Base-by-base conservation (phyloP, 2,797 vertebrate genomes). In the Holocentrus rufus region DNA sequence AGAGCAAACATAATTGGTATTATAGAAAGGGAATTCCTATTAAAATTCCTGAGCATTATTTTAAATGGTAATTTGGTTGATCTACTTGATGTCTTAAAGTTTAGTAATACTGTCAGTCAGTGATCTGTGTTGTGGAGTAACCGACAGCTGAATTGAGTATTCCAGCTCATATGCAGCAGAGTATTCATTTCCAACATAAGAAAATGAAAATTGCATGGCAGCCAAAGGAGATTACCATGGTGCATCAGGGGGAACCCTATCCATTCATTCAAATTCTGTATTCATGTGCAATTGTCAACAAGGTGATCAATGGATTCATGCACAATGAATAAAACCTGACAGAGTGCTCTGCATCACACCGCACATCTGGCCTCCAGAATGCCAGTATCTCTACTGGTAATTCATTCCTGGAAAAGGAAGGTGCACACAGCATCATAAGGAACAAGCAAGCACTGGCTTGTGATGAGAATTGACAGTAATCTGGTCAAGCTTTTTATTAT, bases 11-110 rank as follows among this genome's bases (percentile, higher is more conserved):
- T 63, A 52, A 44, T 47, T 59, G 15, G 57, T 34, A 30, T 44
- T 63, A 47, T 63, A 42, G 20, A 67, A n/a, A 42, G n/a, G 36
- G 17, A 44, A 63, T 80, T 80, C 57, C 49, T 67, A 47, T 47
- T 20, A 18, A 75, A 56, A 22, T 34, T 52, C 6, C 23, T 57
- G 30, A 52, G 15, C 47, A 76, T 54, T 49, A 23, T 57, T 62
- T 34, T 5, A 34, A 0, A 52, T 42, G 50, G 50, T 23, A 9
- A 47, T 69, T 69, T 31, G 50, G 46, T 65, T 58, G 56, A 76
- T 36, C 18, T 5, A 7, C 15, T 52, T 79, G 56, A 75, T 5
- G 14, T n/a, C 1, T 13, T 4, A 34, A 46, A 23, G 39, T 60
- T 36, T 54, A 39, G 57, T 61, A 50, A 71, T 14, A 20, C 23